Conservation (phyloP, 2,888 invertebrate genomes). For the Achlya flavicornis region DNA sequence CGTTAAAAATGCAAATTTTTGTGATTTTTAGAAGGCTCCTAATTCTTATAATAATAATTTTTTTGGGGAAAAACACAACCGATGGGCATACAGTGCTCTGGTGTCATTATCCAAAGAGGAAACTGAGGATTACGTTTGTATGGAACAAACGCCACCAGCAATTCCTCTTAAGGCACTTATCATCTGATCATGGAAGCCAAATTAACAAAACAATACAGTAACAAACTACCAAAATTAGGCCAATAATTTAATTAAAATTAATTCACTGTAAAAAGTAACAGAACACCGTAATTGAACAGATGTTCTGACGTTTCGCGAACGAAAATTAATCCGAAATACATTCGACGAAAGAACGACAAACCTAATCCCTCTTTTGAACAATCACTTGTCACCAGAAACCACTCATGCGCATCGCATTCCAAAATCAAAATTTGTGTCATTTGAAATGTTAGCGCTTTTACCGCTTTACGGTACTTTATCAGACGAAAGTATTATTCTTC, state of each 20-base stretch:
- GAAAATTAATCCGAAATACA: conserved; percentile 69
- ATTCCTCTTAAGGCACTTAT: no score
- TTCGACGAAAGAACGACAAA: conserved; percentile 48
- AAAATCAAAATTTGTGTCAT: conserved; percentile 25
- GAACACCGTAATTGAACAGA: conserved; percentile 65
- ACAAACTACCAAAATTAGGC: neutral
- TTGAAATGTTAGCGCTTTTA: conserved; percentile 32
- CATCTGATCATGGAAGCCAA: neutral
- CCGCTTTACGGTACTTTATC: conserved; percentile 19
- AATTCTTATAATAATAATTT: no score
- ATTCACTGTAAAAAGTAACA: conserved; percentile 36
- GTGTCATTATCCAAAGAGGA: no score
- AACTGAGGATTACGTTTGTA: no score
- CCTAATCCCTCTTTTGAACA: conserved; percentile 64
- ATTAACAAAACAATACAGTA: neutral
- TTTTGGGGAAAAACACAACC: no score
- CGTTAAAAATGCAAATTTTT: no score
- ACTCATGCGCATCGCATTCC: conserved; percentile 55
- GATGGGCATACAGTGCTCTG: no score
- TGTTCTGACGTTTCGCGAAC: conserved; percentile 58
- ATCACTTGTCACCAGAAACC: conserved; percentile 76
- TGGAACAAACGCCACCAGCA: no score
- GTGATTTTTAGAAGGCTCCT: no score
- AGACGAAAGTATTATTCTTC: no score
- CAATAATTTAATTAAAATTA: conserved; percentile 27